These are phyloP conservation scores for Pseudotriccus pelzelni DNA, from an alignment of 2,797 vertebrate species.

Conservation along the genomic window DNA sequence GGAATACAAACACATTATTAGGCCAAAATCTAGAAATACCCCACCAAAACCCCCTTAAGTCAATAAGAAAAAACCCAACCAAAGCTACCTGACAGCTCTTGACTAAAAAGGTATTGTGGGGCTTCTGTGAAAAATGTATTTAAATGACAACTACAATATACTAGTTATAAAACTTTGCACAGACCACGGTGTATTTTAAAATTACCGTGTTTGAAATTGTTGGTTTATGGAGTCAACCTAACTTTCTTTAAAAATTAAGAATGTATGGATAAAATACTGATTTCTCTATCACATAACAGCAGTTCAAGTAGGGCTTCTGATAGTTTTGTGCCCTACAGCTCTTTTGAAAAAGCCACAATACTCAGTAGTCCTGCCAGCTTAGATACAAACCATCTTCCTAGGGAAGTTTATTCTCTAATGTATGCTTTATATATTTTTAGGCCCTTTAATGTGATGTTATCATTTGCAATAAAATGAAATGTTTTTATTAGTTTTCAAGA, in stretches of 20 bases:
- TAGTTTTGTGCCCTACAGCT: not conserved
- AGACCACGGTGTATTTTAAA: constrained; percentile 13
- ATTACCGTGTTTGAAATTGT: constrained; percentile 24
- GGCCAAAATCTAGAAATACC: not conserved
- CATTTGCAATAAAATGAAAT: constrained; percentile 74
- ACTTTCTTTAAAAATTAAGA: constrained; percentile 7
- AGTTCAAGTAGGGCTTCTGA: constrained; percentile 14
- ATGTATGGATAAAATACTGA: not conserved
- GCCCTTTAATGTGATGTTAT: constrained; percentile 65
- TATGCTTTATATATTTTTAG: constrained; percentile 72
- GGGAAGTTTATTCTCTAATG: constrained; percentile 6
- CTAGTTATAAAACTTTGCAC: constrained; percentile 48
- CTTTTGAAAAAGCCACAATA: not conserved
- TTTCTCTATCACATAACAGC: not conserved
- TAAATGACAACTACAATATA: not conserved
- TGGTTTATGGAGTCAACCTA: constrained; percentile 13
- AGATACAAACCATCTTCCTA: constrained; percentile 53
- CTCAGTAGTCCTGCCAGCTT: constrained; percentile 20
- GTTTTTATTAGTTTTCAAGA: constrained; percentile 67
- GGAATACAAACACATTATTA: not conserved
- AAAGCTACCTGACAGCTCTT: not conserved
- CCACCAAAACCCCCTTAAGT: rapidly evolving
- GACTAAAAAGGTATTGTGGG: not conserved
- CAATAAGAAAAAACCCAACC: not conserved
- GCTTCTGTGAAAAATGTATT: not conserved